Base-by-base conservation (phyloP, 2,888 invertebrate species). In the Catocala sponsa region DNA sequence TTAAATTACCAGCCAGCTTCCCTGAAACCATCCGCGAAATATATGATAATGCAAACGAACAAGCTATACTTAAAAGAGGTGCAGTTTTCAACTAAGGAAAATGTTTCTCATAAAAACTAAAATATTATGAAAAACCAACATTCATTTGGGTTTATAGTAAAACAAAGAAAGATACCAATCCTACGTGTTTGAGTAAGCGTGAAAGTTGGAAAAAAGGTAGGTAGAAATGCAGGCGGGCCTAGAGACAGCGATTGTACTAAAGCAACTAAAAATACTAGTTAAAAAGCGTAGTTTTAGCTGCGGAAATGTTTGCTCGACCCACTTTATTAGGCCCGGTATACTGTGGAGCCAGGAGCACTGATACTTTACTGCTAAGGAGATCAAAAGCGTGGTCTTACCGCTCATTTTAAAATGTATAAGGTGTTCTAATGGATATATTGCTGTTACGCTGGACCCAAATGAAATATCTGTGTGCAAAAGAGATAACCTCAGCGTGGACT, bases 231-330 rank as follows among this genome's bases (percentile, higher is more conserved):
- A 67, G 44, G 77, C 63, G 71, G 67, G 73, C 69, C 71, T 76
- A 80, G 84, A 88, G 85, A 88, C 85, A 87, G 78, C 68, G 79
- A 78, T 79, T 79, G 81, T 81, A 88, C 79, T 87, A 89, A 89
- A 90, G 83, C 86, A 87, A 89, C 89, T 86, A 87, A 90, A 91
- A 91, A 87, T 87, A 87, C 88, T 88, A 86, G 89, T 89, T 90
- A 88, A 91, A 90, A 91, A 89, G 87, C 86, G 89, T 88, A 88
- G 90, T 90, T 91, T 87, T 86, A 89, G 86, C 87, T 73, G 76
- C 79, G 80, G 78, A 81, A 87, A 88, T 91, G 91, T 91, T 91
- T 90, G 86, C 85, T 78, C 90, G 91, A 88, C 91, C 91, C 90
- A 91, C 90, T 91, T 92, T 92, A 91, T 92, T 91, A 91, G 89